Evolutionary conservation across 2,888 invertebrate genomes (phyloP).

Genomic region (Drosophila falleni): DNA sequence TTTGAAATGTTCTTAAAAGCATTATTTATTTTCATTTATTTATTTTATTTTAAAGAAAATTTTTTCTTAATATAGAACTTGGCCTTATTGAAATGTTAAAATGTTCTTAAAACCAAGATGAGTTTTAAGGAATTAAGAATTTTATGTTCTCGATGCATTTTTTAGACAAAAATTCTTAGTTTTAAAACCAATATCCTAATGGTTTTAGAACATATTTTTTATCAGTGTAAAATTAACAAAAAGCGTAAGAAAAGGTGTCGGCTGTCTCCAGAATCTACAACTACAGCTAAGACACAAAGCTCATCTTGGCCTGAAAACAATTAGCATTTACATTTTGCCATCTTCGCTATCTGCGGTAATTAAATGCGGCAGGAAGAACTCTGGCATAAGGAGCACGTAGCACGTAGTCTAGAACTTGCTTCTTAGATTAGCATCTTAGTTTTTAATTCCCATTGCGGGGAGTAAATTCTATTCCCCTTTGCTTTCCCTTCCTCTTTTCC

Average conservation of each 20-base stretch:
- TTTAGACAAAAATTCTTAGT: no score
- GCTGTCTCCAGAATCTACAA: constrained; percentile 65
- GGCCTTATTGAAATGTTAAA: no score
- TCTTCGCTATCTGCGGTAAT: constrained; percentile 53
- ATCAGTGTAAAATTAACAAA: constrained; percentile 52
- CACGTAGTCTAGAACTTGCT: constrained; percentile 55
- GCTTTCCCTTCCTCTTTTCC: not conserved
- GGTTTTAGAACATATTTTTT: no score
- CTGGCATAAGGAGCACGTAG: constrained; percentile 75
- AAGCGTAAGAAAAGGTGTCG: constrained; percentile 74
- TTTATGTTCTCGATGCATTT: no score
- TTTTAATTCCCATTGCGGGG: constrained; percentile 54
- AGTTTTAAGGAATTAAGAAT: no score
- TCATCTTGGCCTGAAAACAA: constrained; percentile 53
- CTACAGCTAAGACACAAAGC: constrained; percentile 2
- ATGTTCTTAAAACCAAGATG: no score
- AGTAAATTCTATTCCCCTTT: constrained; percentile 3
- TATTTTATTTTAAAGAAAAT: no score
- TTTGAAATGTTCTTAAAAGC: no score
- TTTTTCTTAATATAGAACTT: no score
- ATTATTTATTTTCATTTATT: no score
- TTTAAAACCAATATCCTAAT: no score
- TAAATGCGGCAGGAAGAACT: constrained; percentile 44
- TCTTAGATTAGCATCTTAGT: constrained; percentile 68
- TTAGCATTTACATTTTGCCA: constrained; percentile 77